Evolutionary conservation across 2,113 vertebrate genomes (phyloP).

Genomic region (Dissostichus mawsoni): DNA sequence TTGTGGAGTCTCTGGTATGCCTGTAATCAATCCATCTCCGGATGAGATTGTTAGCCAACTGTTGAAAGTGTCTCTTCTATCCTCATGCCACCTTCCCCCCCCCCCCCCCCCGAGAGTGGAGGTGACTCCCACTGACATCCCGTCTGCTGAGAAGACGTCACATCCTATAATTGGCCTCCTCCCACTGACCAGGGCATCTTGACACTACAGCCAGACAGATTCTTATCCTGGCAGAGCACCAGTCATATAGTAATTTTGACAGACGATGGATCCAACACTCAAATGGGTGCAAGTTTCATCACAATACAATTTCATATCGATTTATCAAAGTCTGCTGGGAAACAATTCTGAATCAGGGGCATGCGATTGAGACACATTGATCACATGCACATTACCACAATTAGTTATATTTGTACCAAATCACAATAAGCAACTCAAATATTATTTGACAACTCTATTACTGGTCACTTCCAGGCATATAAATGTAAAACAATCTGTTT

Average conservation of each 20-base stretch:
- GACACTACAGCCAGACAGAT: slow-evolving; percentile 39
- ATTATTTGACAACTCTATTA: too few relatives aligned
- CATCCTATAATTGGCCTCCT: slow-evolving; percentile 52
- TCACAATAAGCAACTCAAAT: too few relatives aligned
- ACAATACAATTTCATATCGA: too few relatives aligned
- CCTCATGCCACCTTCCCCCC: slow-evolving; percentile 30
- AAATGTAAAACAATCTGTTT: too few relatives aligned
- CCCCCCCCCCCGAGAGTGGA: slow-evolving; percentile 9
- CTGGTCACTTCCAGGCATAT: too few relatives aligned
- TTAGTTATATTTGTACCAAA: too few relatives aligned
- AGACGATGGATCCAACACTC: slow-evolving; percentile 36
- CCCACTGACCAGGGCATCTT: slow-evolving; percentile 40
- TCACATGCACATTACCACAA: too few relatives aligned
- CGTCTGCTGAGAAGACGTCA: slow-evolving; percentile 52
- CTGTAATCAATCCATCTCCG: slow-evolving; percentile 30
- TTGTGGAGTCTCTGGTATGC: neutral
- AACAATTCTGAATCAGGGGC: too few relatives aligned
- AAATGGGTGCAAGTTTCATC: too few relatives aligned
- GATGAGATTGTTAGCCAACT: slow-evolving; percentile 8
- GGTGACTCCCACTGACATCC: slow-evolving; percentile 57
- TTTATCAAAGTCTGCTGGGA: too few relatives aligned
- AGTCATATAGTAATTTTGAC: slow-evolving; percentile 35
- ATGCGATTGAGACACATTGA: too few relatives aligned
- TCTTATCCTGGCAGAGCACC: slow-evolving; percentile 33
- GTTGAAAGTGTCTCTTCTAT: slow-evolving; percentile 1